Evolutionary conservation across 2,888 invertebrate species (phyloP), one percentile per base, ranked within the genome.

Genomic region (Pharmacophagus antenor): DNA sequence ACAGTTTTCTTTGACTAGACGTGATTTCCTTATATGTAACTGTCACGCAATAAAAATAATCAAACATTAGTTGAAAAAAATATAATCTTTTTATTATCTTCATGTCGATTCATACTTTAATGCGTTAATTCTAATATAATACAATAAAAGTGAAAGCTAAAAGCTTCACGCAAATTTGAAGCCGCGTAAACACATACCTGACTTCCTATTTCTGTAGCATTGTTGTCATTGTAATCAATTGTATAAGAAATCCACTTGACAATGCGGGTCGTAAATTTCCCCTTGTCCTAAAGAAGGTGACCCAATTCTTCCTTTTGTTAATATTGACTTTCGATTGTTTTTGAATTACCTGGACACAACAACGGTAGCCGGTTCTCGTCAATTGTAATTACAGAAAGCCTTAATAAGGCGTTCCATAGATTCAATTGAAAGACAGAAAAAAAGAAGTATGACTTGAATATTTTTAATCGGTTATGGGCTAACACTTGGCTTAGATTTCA

Each of bases 141-240:
- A 85, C 81, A 86, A 85, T 80, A 77, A 80, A 84, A 88, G 89
- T 82, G 88, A 88, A 89, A 88, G 85, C 78, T 72, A 56, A 67
- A 63, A 75, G 73, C 72, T 76, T 74, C 74, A 84, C 82, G 84
- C 84, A 82, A 83, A 87, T 88, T 76, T 67, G 66, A 71, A 70
- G 68, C 72, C 68, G 68, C 74, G 71, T 76, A 84, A 85, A 85
- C 79, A 85, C 79, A 82, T 77, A 74, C 74, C 73, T 71, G 73
- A 66, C 66, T 67, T 69, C 69, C 68, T 65, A 72, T 73, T 71
- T 71, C 68, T 68, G 70, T 67, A 58, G 37, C 59, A 59, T 69
- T 71, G 68, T 65, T 71, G 62, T 56, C 67, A 67, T 66, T 63
- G 63, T 67, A 66, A 63, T 68, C 68, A 69, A 68, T 85, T 81